A percentile compares a stretch with the other conserved stretches of the same genome.
These are phyloP conservation scores for Psilopsiagon aurifrons DNA, from an alignment of 2,113 vertebrate genomes.

Conservation along the genomic window DNA sequence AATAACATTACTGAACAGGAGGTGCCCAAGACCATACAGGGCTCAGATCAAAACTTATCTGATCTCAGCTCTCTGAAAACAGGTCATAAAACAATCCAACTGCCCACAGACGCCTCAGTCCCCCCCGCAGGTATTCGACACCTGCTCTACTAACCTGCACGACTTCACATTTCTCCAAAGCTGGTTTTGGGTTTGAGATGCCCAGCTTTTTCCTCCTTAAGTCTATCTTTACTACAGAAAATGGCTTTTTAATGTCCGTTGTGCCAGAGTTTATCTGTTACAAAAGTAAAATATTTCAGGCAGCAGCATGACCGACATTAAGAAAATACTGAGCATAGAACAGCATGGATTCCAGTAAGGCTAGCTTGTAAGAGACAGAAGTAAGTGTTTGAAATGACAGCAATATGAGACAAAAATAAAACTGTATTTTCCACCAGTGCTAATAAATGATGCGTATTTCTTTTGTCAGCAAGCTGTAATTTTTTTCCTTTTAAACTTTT, in stretches of 20 bases:
- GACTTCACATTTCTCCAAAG: neutral
- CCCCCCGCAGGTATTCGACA: neutral
- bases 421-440: neutral
- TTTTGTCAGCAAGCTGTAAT: slow-evolving; percentile 17
- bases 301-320: neutral
- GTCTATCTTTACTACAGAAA: neutral
- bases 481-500: slow-evolving; percentile 11
- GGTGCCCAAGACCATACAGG: neutral
- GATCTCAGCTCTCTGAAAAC: neutral
- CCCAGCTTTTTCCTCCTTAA: neutral
- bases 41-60: neutral
- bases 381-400: neutral
- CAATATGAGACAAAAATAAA: neutral
- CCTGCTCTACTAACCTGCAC: rapidly evolving
- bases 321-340: neutral
- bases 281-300: neutral
- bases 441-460: neutral
- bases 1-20: neutral
- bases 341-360: neutral
- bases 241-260: neutral
- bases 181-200: neutral
- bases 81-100: neutral
- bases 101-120: neutral
- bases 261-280: neutral
- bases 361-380: neutral